Evolutionary conservation across 2,888 invertebrate genomes (phyloP).

Genomic region (Trypoxylon attenuatum): DNA sequence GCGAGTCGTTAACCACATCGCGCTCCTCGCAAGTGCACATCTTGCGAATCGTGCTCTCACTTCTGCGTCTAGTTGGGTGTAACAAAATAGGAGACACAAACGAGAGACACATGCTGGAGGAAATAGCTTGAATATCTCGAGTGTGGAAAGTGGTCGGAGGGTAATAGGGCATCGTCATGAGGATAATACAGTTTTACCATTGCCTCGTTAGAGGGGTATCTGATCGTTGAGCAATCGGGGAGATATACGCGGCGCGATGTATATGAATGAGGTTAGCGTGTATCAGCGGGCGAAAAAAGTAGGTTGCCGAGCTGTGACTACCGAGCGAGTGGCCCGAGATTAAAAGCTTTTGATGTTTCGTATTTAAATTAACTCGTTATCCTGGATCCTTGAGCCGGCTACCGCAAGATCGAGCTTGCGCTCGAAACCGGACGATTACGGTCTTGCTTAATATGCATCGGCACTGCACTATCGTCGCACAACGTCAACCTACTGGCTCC

Average conservation of each 20-base stretch:
- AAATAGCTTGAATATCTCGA: background rate
- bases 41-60: background rate
- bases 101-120: background rate
- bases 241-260: slow-evolving; percentile 50
- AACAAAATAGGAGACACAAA: background rate
- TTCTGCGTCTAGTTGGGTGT: background rate
- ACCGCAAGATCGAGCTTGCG: slow-evolving; percentile 34
- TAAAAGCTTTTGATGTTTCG: slow-evolving; percentile 58
- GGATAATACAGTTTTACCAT: slow-evolving; percentile 33
- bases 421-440: slow-evolving; percentile 9
- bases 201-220: slow-evolving; percentile 51
- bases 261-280: slow-evolving; percentile 56
- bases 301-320: slow-evolving; percentile 40
- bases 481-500: background rate
- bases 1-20: background rate
- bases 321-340: slow-evolving; percentile 43
- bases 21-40: background rate
- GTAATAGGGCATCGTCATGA: background rate
- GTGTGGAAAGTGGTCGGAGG: background rate
- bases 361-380: slow-evolving; percentile 59
- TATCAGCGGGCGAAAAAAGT: slow-evolving; percentile 45
- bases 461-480: background rate
- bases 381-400: slow-evolving; percentile 45
- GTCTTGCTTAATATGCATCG: background rate
- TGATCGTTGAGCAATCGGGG: slow-evolving; percentile 53